Conservation (phyloP, 2,113 vertebrate genomes). For the Nesoenas mayeri region DNA sequence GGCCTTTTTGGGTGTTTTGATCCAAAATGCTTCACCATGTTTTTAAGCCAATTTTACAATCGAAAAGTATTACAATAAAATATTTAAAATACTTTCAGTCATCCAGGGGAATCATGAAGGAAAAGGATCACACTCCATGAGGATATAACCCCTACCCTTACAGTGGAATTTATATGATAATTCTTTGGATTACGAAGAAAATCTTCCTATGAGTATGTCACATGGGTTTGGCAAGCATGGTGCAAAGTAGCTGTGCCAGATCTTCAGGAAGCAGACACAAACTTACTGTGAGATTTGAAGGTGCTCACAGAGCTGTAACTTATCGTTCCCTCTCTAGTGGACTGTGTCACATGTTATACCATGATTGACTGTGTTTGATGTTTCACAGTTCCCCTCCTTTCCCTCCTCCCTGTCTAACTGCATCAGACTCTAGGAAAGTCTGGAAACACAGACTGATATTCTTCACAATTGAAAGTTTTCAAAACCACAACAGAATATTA, state of each 20-base stretch:
- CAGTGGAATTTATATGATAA: not conserved
- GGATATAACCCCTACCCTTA: not conserved
- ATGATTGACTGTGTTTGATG: not conserved
- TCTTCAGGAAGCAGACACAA: not conserved
- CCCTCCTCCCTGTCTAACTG: not conserved
- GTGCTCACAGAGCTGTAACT: not conserved
- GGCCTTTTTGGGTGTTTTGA: not conserved
- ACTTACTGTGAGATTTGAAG: not conserved
- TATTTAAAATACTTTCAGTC: not conserved
- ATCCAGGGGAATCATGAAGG: not conserved
- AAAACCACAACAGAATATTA: not conserved
- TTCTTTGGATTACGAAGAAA: not conserved
- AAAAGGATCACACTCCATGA: accelerated
- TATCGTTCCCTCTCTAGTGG: not conserved
- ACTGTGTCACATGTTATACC: accelerated
- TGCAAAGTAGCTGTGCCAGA: not conserved
- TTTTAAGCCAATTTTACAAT: not conserved
- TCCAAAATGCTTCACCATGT: not conserved
- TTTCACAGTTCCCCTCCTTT: not conserved
- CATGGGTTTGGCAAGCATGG: not conserved
- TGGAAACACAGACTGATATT: not conserved
- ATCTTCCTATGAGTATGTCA: accelerated
- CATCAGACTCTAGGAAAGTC: not conserved
- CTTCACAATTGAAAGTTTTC: not conserved
- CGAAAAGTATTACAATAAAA: not conserved